A percentile compares a stretch with the other conserved stretches of the same genome.
phyloP scores from a whole-genome alignment of 1,140 invertebrate species.

The Cydia pomonella region DNA sequence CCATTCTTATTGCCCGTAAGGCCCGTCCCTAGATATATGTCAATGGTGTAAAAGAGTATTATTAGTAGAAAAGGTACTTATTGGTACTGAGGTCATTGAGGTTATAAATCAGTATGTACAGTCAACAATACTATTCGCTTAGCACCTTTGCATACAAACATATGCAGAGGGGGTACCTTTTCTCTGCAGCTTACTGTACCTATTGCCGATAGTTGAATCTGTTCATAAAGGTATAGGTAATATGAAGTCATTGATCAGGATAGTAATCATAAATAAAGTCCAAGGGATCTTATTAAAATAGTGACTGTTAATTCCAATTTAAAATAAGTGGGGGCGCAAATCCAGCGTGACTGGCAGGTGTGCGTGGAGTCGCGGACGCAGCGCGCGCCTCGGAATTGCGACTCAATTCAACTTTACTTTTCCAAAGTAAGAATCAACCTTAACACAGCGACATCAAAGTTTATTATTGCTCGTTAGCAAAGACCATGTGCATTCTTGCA shows the following conservation, averaged over 20 bases:
- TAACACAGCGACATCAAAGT: not conserved
- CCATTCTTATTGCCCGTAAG: no score
- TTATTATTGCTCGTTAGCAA: not conserved
- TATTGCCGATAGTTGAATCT: no score
- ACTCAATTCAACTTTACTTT: not conserved
- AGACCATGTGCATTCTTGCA: conserved; percentile 29
- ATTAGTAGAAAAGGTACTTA: no score
- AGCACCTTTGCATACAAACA: no score
- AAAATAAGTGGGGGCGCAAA: conserved; percentile 40
- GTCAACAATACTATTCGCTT: no score
- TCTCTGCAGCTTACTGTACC: no score
- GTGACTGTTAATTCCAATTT: conserved; percentile 14
- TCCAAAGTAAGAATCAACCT: not conserved
- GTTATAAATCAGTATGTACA: not conserved
- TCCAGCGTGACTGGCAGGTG: conserved; percentile 50
- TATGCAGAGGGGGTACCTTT: no score
- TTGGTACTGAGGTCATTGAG: no score
- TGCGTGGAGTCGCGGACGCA: conserved; percentile 42
- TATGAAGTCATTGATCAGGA: no score
- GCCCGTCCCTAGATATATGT: no score
- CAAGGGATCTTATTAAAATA: not conserved
- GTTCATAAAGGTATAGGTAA: no score
- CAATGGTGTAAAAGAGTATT: no score
- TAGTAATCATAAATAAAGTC: conserved; percentile 33
- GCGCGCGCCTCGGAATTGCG: conserved; percentile 35